Base-by-base conservation (phyloP, 2,797 vertebrate genomes). In the Rhabdomys pumilio region DNA sequence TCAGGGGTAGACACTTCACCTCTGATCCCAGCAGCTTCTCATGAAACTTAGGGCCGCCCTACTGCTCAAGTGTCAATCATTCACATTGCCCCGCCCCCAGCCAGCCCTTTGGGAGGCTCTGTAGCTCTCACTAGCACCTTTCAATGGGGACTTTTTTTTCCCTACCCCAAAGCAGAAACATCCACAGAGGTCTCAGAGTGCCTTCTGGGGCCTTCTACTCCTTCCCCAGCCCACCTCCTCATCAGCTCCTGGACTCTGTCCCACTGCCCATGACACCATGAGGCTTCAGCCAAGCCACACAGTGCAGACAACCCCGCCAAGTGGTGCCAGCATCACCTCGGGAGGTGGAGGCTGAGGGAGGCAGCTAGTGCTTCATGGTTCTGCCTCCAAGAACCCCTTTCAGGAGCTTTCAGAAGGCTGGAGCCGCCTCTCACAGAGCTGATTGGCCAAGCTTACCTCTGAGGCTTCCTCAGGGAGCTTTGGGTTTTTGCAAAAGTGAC, bases 21-120 rank as follows among this genome's bases (percentile, higher is more conserved):
- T 19, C 15, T 0, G 38, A 72, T 9, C n/a, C 22, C 12, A 8
- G 61, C 19, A 41, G 17, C 12, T 44, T 59, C 83, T 14, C 31
- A 1, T 0, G 5, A 24, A 3, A 38, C 19, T 34, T 4, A 0
- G 0, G 24, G 84, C 38, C 2, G 1, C n/a, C 67, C 76, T 3
- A 3, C 22, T 3, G 65, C 34, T 65, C 84, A 19, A 29, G 3
- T 7, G 12, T 41, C 34, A 72, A 15, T 77, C 20, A 4, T 2
- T 1, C 41, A 17, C 26, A n/a, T 41, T 15, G 29, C 29, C n/a
- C 26, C 0, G 50, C 24, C 24, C 80, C 10, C 24, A 1, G 8
- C 10, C 31, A 0, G 14, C 17, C 85, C 63, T 44, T 63, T 7
- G 14, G 9, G 6, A 10, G 17, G 1, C 65, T 59, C 19, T 53